phyloP scores from a whole-genome alignment of 2,888 invertebrate species.

The Spisula solida region DNA sequence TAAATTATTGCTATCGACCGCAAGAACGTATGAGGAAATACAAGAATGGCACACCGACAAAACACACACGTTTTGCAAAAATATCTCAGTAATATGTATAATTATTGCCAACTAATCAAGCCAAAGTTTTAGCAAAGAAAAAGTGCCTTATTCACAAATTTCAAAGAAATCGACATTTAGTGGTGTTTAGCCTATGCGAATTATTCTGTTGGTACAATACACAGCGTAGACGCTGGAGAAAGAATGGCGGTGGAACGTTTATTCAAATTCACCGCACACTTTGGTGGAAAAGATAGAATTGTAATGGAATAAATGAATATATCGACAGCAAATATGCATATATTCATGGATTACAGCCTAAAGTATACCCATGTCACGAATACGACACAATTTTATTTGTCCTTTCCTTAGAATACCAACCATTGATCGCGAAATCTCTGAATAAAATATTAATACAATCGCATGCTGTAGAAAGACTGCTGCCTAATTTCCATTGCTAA shows the following conservation, averaged over 20 bases:
- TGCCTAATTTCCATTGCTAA: slow-evolving; percentile 74
- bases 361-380: slow-evolving; percentile 74
- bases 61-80: slow-evolving; percentile 6
- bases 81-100: background rate
- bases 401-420: slow-evolving; percentile 65
- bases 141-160: background rate
- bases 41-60: background rate
- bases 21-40: background rate
- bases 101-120: background rate
- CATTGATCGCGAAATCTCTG: slow-evolving; percentile 71
- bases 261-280: slow-evolving; percentile 72
- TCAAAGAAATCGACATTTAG: slow-evolving; percentile 20
- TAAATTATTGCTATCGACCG: slow-evolving; percentile 37
- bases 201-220: slow-evolving; percentile 13
- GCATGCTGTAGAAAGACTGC: slow-evolving; percentile 67
- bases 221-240: slow-evolving; percentile 24
- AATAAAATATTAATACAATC: slow-evolving; percentile 76
- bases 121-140: background rate
- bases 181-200: slow-evolving; percentile 34
- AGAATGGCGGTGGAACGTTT: slow-evolving; percentile 55
- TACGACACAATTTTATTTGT: slow-evolving; percentile 72
- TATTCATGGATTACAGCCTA: slow-evolving; percentile 70
- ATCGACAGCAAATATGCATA: slow-evolving; percentile 72
- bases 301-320: slow-evolving; percentile 73
- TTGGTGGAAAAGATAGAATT: slow-evolving; percentile 52